These are phyloP conservation scores for Epirrita christyi DNA, from an alignment of 2,888 invertebrate genomes.

Conservation along the genomic window DNA sequence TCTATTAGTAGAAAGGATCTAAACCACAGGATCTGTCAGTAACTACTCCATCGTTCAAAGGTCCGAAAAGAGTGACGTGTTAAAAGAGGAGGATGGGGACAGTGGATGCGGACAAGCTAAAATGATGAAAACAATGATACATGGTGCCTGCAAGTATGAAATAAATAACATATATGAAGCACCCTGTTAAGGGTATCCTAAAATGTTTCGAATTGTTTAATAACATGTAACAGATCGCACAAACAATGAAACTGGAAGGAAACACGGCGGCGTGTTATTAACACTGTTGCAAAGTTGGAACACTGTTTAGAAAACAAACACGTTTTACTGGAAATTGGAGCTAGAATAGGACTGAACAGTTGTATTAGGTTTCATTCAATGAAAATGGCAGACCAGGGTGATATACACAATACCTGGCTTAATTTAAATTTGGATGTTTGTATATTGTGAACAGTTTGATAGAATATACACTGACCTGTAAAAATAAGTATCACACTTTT, in stretches of 20 bases:
- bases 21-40: too few species aligned
- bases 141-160: too few species aligned
- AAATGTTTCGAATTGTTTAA: conserved; percentile 12
- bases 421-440: too few species aligned
- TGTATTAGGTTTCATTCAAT: conserved; percentile 19
- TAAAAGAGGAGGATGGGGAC: too few species aligned
- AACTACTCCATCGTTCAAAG: too few species aligned
- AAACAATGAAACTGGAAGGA: conserved; percentile 24
- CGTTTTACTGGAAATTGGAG: conserved; percentile 39
- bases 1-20: too few species aligned
- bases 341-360: conserved; percentile 30
- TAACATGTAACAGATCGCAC: conserved; percentile 13
- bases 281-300: conserved; percentile 31
- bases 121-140: neutral
- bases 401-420: conserved; percentile 3
- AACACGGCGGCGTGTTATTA: conserved; percentile 30
- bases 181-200: neutral
- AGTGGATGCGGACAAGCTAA: neutral
- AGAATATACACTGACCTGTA: too few species aligned
- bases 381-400: conserved; percentile 14
- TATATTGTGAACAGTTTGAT: too few species aligned
- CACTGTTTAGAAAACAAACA: conserved; percentile 43
- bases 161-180: neutral
- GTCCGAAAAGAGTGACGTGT: too few species aligned
- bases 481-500: too few species aligned